Conservation (phyloP, 1,140 invertebrate genomes). For the Idris sp. region DNA sequence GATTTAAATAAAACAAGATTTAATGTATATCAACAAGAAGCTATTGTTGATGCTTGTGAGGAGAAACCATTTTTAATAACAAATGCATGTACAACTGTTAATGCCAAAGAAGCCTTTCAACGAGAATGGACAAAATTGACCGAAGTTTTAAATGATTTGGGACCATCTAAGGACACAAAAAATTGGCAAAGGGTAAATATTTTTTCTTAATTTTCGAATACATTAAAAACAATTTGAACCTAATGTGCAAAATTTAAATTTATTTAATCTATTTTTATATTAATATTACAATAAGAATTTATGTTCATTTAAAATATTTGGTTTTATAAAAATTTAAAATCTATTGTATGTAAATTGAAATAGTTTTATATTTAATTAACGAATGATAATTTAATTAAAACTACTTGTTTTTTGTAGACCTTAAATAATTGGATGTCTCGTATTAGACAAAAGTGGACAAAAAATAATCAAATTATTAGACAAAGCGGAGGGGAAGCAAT, state of each 20-base stretch:
- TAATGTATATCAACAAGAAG: too few species aligned
- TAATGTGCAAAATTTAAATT: neutral
- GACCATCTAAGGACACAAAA: neutral
- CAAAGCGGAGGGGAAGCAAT: neutral
- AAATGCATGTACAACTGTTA: constrained; percentile 5
- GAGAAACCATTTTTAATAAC: too few species aligned
- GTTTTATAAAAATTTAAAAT: neutral
- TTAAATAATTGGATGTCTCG: constrained; percentile 9
- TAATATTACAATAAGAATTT: too few species aligned
- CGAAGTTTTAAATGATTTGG: neutral
- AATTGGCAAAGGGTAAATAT: constrained; percentile 8
- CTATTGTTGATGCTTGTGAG: too few species aligned
- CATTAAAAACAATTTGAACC: too few species aligned
- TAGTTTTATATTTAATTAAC: constrained; percentile 1
- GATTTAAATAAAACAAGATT: too few species aligned
- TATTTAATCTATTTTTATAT: neutral
- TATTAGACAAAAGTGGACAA: constrained; percentile 5
- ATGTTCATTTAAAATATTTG: too few species aligned
- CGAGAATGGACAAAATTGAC: neutral
- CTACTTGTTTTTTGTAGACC: constrained; percentile 6
- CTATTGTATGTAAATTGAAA: neutral
- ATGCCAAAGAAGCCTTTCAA: neutral
- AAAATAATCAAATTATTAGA: constrained; percentile 8
- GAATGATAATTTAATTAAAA: constrained; percentile 5
- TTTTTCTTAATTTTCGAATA: neutral